Conservation (phyloP, 1,140 invertebrate species). For the Aphelinus atriplicis region DNA sequence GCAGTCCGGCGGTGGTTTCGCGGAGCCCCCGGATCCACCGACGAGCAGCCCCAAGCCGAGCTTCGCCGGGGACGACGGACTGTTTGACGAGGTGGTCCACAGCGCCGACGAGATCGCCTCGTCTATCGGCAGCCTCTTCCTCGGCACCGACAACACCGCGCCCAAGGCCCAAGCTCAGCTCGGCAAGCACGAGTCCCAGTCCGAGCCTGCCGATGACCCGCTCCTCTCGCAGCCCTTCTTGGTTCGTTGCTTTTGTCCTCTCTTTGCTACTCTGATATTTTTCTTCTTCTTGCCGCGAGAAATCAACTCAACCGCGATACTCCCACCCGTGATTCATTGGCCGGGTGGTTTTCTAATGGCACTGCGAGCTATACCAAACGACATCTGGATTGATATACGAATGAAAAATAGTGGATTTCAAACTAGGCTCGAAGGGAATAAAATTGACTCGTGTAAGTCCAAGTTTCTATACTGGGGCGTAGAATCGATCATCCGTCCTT, state of each 20-base stretch:
- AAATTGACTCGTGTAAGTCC: too few relatives aligned
- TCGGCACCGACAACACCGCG: slow-evolving; percentile 49
- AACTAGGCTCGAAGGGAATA: too few relatives aligned
- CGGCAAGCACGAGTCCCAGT: slow-evolving; percentile 48
- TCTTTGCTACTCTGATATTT: neutral
- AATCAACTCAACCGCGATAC: neutral
- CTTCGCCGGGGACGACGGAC: slow-evolving; percentile 42
- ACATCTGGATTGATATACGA: too few relatives aligned
- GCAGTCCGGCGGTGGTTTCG: neutral
- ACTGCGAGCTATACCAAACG: too few relatives aligned
- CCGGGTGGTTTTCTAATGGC: too few relatives aligned
- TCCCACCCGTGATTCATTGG: too few relatives aligned
- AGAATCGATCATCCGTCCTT: too few relatives aligned
- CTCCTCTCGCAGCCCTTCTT: slow-evolving; percentile 57
- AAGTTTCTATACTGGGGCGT: too few relatives aligned
- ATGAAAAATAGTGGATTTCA: too few relatives aligned
- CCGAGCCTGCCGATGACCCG: slow-evolving; percentile 51
- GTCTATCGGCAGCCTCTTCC: slow-evolving; percentile 58
- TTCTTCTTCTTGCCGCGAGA: slow-evolving; percentile 46
- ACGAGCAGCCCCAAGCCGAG: neutral
- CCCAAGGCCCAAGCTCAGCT: slow-evolving; percentile 66
- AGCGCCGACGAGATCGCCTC: slow-evolving; percentile 66
- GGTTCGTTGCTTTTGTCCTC: slow-evolving; percentile 46
- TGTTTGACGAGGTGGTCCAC: slow-evolving; percentile 74
- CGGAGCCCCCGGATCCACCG: neutral